Base-by-base conservation (phyloP, 1,140 invertebrate species). In the Drosophila teissieri region DNA sequence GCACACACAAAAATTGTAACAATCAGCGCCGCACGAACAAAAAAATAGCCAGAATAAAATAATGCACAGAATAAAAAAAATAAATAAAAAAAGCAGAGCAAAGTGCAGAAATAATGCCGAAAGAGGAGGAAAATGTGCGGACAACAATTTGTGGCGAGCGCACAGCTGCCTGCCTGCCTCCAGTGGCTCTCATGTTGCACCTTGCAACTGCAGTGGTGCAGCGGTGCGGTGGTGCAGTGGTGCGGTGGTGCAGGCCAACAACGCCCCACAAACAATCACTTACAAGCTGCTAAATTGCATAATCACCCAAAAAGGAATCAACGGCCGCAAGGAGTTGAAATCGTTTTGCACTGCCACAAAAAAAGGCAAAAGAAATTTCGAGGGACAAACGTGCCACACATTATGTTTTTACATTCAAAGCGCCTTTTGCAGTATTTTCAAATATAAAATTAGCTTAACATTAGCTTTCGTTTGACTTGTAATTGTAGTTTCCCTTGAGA, bases 281-380 rank as follows among this genome's bases (percentile, higher is more conserved):
- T 89, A 89, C 84, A 89, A 89, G 84, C 85, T 89, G 84, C 85
- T 89, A 89, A 89, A 89, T 89, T 89, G 85, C 85, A 89, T 89
- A 89, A 89, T 89, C 84, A 80, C 78, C 77, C 74, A 62, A 72
- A 79, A 79, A 84, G 77, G 73, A 89, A 89, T 89, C 84, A 89
- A 57, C 75, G 74, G 74, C 75, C 56, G 44, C 48, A 57, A 65
- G 62, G 70, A 74, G 39, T 55, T 68, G 39, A 68, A 53, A 65
- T 53, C 27, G 64, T 19, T 2, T 15, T 36, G 46, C 46, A 68
- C 61, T 11, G 27, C 1, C 1, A 65, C 15, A 68, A 68, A 37
- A 14, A 14, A 5, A 5, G 22, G 19, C 19, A 2, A 19, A 2
- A 19, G 1, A 19, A 19, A 1, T 19, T 19, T 19, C 19, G 19